These are phyloP conservation scores for Pelvicachromis taeniatus DNA, from an alignment of 2,113 vertebrate genomes.

Conservation along the genomic window DNA sequence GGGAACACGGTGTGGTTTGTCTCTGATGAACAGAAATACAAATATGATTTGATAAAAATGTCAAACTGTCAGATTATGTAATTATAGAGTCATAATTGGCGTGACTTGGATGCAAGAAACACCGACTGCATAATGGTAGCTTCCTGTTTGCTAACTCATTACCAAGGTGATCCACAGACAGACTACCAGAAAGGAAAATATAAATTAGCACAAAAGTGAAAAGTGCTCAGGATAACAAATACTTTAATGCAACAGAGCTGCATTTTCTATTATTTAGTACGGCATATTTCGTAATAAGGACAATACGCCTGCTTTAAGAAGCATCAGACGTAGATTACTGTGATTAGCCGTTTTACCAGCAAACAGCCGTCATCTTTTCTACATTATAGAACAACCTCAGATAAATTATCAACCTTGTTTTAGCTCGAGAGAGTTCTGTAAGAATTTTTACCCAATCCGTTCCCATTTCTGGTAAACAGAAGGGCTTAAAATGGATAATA, in stretches of 20 bases:
- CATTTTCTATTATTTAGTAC: too few relatives aligned
- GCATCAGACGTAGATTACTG: not conserved
- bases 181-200: not conserved
- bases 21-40: not conserved
- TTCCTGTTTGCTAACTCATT: not conserved
- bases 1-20: not conserved
- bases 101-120: not conserved
- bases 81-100: not conserved
- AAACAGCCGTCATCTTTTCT: not conserved
- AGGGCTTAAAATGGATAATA: not conserved
- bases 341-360: not conserved
- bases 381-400: not conserved
- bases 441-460: not conserved
- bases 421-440: not conserved
- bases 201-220: not conserved
- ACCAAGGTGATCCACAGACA: not conserved
- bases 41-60: not conserved
- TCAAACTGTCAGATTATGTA: not conserved
- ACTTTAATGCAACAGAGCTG: too few relatives aligned
- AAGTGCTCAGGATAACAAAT: too few relatives aligned
- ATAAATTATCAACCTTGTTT: not conserved
- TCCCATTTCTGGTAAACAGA: not conserved
- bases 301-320: too few relatives aligned
- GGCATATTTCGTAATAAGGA: too few relatives aligned
- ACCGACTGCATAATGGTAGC: not conserved